Evolutionary conservation across 1,140 invertebrate species (phyloP).

Genomic region (Coelopa frigida): DNA sequence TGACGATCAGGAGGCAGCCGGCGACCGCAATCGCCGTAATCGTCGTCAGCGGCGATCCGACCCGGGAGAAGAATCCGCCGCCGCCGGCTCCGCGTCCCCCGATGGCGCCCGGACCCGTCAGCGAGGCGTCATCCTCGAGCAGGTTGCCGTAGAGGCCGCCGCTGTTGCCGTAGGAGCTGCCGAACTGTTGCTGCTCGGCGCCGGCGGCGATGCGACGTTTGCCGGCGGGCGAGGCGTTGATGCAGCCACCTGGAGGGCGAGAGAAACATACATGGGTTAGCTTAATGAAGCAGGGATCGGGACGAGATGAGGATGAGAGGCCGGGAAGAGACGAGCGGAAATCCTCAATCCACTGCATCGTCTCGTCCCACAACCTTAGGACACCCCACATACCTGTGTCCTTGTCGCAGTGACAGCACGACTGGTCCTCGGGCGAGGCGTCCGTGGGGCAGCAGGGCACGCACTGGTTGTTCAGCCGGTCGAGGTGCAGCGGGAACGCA

Average conservation of each 20-base stretch:
- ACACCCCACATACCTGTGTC: slow-evolving; percentile 58
- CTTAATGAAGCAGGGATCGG: no score
- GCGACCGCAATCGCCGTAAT: slow-evolving; percentile 58
- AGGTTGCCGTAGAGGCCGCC: slow-evolving; percentile 16
- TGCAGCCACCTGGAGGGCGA: slow-evolving; percentile 52
- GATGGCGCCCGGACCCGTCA: no score
- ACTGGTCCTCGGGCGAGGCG: slow-evolving; percentile 45
- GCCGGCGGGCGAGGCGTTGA: slow-evolving; percentile 64
- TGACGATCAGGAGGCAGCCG: slow-evolving; percentile 57
- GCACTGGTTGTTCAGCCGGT: slow-evolving; percentile 64
- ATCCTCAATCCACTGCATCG: no score
- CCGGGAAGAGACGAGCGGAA: background rate
- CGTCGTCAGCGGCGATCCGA: slow-evolving; percentile 47
- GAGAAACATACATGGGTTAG: background rate
- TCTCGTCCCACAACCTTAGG: no score
- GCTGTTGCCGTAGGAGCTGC: slow-evolving; percentile 31
- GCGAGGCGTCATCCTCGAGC: slow-evolving; percentile 22
- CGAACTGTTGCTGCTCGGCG: slow-evolving; percentile 47
- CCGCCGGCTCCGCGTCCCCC: slow-evolving; percentile 38
- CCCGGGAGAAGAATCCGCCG: slow-evolving; percentile 36
- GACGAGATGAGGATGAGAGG: no score
- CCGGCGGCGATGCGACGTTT: slow-evolving; percentile 62
- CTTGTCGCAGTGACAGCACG: slow-evolving; percentile 60
- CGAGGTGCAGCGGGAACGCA: slow-evolving; percentile 55
- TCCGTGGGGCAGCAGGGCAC: slow-evolving; percentile 59